Evolutionary conservation across 2,888 invertebrate species (phyloP), one percentile per base, ranked within the genome.

Genomic region (Nipponacmea schrenckii): DNA sequence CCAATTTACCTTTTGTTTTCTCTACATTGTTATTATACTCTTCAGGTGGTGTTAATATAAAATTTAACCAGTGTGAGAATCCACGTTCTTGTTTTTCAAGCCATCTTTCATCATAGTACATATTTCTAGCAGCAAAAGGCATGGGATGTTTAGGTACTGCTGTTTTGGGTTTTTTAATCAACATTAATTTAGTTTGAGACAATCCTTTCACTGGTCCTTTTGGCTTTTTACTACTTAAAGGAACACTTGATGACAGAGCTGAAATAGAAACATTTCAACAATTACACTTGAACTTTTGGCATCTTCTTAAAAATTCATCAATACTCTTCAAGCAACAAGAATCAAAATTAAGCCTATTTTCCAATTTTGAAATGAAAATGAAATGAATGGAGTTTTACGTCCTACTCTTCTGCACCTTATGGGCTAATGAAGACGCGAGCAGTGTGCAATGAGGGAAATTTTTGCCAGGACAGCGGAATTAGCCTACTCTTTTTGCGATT

Each of bases 81-180:
- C 90, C 90, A 39, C 84, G 75, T 71, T 89, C 89, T 74, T 90
- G 89, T 75, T 90, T 90, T 77, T 90, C 89, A 80, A 88, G 87
- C 90, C 90, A 90, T 15, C 88, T 79, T 75, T 90, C 89, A 81
- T 90, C 90, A 79, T 90, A 90, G 80, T 89, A 90, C 81, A 89
- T 86, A 80, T 90, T 90, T 74, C 86, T 87, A 63, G 87, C 83
- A 26, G 89, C 89, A 84, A 85, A 89, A 0, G 88, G 86, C 80
- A 89, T 80, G 0, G 88, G 88, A 65, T 89, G 89, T 70, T 85
- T 86, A 45, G 88, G 84, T 44, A 85, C 63, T n/a, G 82, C 86
- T 86, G 83, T 78, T 66, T 82, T 82, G 10, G 81, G 66, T 71
- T 83, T 84, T 74, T 85, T 85, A 20, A 81, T 65, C 50, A 86